A percentile compares a stretch with the other conserved stretches of the same genome.
These are phyloP conservation scores for Willisornis vidua DNA, from an alignment of 2,113 vertebrate genomes.

Conservation along the genomic window DNA sequence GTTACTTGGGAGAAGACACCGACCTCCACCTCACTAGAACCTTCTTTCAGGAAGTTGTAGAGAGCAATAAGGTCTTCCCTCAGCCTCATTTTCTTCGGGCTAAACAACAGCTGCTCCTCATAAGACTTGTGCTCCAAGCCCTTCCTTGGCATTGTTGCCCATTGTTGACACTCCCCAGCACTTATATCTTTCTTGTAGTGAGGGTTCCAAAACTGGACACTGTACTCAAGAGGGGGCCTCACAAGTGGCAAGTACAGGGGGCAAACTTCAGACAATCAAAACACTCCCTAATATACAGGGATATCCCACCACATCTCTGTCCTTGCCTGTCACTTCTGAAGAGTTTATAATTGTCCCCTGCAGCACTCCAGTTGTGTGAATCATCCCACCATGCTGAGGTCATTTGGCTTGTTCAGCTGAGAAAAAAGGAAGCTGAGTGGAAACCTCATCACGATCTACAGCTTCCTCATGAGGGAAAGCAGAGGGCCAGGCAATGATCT, in stretches of 20 bases:
- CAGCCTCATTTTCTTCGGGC: not conserved
- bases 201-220: not conserved
- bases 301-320: no score
- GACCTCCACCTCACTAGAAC: rapidly evolving
- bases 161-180: not conserved
- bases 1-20: not conserved
- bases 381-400: not conserved
- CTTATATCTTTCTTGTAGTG: not conserved
- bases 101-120: not conserved
- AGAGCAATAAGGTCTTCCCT: not conserved
- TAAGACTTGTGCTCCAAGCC: not conserved
- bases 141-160: not conserved
- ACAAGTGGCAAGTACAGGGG: not conserved
- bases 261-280: no score
- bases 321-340: not conserved
- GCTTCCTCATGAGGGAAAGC: not conserved
- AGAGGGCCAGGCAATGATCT: not conserved
- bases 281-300: no score
- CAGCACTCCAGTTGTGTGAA: not conserved
- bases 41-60: not conserved
- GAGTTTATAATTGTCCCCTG: not conserved
- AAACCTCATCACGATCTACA: not conserved
- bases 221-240: no score
- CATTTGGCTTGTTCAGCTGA: not conserved
- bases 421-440: not conserved